Evolutionary conservation across 2,888 invertebrate genomes (phyloP), one percentile per base, ranked within the genome.

Genomic region (Sylvicola fuscatus): DNA sequence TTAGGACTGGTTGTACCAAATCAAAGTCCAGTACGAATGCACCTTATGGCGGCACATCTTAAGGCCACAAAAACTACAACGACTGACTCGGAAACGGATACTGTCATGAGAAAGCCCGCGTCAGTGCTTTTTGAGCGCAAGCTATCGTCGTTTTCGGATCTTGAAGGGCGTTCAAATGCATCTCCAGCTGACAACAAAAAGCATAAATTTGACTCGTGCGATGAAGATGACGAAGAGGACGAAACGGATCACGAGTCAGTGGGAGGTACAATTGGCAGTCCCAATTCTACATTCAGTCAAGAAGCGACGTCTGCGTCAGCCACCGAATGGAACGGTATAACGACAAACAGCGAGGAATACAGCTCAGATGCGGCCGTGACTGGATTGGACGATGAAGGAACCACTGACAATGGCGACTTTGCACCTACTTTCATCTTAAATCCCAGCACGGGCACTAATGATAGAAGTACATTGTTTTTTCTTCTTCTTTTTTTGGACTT

Each of bases 241-340:
- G 63, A 65, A 29, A 29, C n/a, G 30, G 65, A 66, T 46, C 72
- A 69, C 40, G 67, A 67, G 39, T 68, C 70, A 27, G 64, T 70
- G 42, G 70, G 70, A 43, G 71, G 70, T 46, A 31, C 44, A 6
- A 8, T 21, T 4, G 21, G 21, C 21, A 21, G 21, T 21, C 21
- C 21, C 21, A 21, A 21, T 8, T 21, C 21, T 6, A 21, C 21
- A 8, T 21, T 21, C 21, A 21, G 21, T 8, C 21, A 21, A 6
- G 21, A 21, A n/a, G 66, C 63, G 35, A 66, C 66, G 17, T 66
- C 68, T 6, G 21, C 21, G 21, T 68, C 66, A 6, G 69, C 80
- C 47, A 77, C 80, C 32, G 86, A 86, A 58, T 86, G 84, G 81
- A 71, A 81, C 59, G 86, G 83, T 39, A 74, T 84, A 41, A 86